phyloP scores from a whole-genome alignment of 2,113 vertebrate genomes.

The Myodes glareolus region DNA sequence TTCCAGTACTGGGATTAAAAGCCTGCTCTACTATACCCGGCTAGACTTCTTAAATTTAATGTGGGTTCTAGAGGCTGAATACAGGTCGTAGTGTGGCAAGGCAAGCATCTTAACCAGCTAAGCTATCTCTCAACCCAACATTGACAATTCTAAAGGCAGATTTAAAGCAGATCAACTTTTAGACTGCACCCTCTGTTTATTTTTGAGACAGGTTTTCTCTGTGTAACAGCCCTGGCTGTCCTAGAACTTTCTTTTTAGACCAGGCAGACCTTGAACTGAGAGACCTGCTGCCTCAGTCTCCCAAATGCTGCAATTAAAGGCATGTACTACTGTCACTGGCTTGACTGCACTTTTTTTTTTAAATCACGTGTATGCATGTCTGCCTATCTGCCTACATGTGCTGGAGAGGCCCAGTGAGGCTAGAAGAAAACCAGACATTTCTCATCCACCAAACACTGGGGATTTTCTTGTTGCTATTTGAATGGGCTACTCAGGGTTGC shows the following conservation, averaged over 20 bases:
- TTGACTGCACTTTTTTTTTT: not conserved
- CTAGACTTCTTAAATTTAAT: not conserved
- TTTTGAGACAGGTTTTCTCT: not conserved
- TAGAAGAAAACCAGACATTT: not conserved
- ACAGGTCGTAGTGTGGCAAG: not conserved
- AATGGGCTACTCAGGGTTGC: not conserved
- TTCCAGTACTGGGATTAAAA: not conserved
- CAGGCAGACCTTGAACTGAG: not conserved
- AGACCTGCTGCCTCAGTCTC: not conserved
- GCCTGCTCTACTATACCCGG: not conserved
- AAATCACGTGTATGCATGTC: not conserved
- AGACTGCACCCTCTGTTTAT: not conserved
- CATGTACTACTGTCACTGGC: not conserved
- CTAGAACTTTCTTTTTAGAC: not conserved
- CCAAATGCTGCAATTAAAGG: not conserved
- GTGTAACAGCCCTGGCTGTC: not conserved
- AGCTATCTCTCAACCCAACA: not conserved
- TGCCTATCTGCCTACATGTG: not conserved
- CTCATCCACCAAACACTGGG: not conserved
- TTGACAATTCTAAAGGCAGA: not conserved
- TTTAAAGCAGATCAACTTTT: not conserved
- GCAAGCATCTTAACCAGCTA: not conserved
- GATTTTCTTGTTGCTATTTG: not conserved
- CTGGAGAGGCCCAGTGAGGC: not conserved
- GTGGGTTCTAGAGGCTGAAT: not conserved